Evolutionary conservation across 2,888 invertebrate genomes (phyloP), one percentile per base, ranked within the genome.

Genomic region (Allacma fusca): DNA sequence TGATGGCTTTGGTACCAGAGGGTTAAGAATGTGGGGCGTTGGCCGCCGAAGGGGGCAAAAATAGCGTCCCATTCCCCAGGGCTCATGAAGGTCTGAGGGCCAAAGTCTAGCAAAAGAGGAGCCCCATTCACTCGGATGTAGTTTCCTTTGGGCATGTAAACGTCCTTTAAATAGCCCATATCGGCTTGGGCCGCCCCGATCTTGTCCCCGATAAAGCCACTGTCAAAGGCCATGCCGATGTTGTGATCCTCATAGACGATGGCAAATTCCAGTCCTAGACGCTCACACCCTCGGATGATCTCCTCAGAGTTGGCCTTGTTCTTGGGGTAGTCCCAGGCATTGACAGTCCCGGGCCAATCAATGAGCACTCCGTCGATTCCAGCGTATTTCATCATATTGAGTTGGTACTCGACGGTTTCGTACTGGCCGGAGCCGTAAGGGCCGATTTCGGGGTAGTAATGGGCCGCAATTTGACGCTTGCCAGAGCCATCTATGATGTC

Each of bases 221-320:
- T 81, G 28, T 83, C 81, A 19, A 40, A 50, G 16, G 80, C 76
- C 81, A 81, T 82, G 40, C 81, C 81, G 40, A 82, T 75, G 62
- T 83, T 83, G 28, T 81, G 80, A 67, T 83, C 83, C 72, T 83
- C 83, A 65, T 83, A 82, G 7, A 81, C 80, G 65, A 83, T 81
- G 29, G 81, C 81, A 23, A 80, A 83, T 76, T 81, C 80, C 68
- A 83, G 59, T 5, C 82, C 83, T 19, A 79, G 28, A 19, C 76
- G 43, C 34, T 79, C 78, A 28, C 73, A 23, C 19, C 75, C 70
- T 7, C 26, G 69, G 76, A 82, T 82, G 19, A 83, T 76, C 9
- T 79, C 81, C n/a, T 80, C 78, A 26, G 77, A 59, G 59, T 83
- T 83, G 34, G 34, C 21, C 21, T 75, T 76, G 69, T 83, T 83